Evolutionary conservation across 2,888 invertebrate species (phyloP), one percentile per base, ranked within the genome.

Genomic region (Tinea semifulvella): DNA sequence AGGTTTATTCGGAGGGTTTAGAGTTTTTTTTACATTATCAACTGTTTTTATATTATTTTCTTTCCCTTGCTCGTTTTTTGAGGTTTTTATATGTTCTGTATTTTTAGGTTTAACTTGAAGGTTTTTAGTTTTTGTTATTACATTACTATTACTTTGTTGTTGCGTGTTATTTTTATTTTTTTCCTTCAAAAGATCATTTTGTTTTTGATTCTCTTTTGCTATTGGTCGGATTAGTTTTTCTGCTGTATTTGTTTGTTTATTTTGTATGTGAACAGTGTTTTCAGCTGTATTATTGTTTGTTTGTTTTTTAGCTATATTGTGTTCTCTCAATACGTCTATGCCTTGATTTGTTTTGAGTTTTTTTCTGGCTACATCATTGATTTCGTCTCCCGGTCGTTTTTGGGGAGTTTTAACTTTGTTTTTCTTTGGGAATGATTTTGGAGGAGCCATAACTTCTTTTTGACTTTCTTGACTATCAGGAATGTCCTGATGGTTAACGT

Each of bases 371-470:
- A 28, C 11, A 11, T 6, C 11, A n/a, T 28, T 28, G 5, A 28
- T 7, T 11, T 28, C 11, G 4, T 11, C n/a, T 28, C 25, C 25
- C 5, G 25, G 25, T 22, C 25, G n/a, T 36, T 36, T 36, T 18
- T 36, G 36, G 2, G 36, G 36, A 18, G 36, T 36, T 36, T 36
- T 36, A 22, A 8, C 36, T 50, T 66, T 71, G 7, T 42, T 46
- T 51, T 66, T 74, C 50, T 68, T 76, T 0, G 75, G 75, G 1
- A 70, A 31, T 2, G 59, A 49, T 49, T 68, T 73, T 0, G 76
- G 76, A 0, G 76, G 76, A 0, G 72, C 74, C 76, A 76, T 76
- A 0, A 68, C 53, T 27, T 52, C 53, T 36, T 51, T 57, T 44
- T 52, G 56, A 47, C 45, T 53, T 45, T 38, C 56, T 45, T 36